Evolutionary conservation across 2,888 invertebrate species (phyloP).

Genomic region (Eupithecia insigniata): DNA sequence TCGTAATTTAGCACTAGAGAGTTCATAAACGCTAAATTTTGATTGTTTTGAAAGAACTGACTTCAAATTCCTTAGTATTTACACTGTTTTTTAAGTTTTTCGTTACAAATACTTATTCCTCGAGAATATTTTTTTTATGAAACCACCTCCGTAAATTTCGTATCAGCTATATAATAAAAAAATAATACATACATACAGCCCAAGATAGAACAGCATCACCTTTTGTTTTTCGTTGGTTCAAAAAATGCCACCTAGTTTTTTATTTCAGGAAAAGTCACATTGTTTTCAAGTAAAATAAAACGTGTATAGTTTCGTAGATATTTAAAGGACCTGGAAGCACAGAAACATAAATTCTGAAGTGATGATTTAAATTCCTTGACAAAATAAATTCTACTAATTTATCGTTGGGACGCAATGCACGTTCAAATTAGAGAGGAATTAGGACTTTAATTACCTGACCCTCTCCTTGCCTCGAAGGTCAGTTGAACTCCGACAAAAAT

Average conservation of each 20-base stretch:
- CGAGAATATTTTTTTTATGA: too few species aligned
- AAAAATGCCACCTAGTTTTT: not conserved
- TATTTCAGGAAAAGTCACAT: not conserved
- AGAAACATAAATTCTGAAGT: slow-evolving; percentile 13
- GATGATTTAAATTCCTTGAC: slow-evolving; percentile 18
- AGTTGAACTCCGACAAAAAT: slow-evolving; percentile 9
- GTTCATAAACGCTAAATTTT: not conserved
- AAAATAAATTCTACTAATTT: slow-evolving; percentile 27
- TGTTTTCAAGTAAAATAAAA: not conserved
- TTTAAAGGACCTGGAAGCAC: not conserved
- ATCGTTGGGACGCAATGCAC: slow-evolving; percentile 33
- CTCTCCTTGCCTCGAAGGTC: slow-evolving; percentile 21
- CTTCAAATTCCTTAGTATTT: too few species aligned
- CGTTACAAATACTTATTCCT: too few species aligned
- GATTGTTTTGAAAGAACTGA: too few species aligned
- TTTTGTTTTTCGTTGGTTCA: too few species aligned
- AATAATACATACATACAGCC: too few species aligned
- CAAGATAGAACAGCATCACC: too few species aligned
- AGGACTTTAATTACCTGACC: slow-evolving; percentile 39
- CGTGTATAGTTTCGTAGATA: not conserved
- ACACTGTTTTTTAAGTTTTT: too few species aligned
- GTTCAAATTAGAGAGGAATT: slow-evolving; percentile 39
- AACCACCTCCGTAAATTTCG: too few species aligned
- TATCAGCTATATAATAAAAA: too few species aligned
- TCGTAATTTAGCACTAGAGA: not conserved